Evolutionary conservation across 2,888 invertebrate species (phyloP), one percentile per base, ranked within the genome.

Genomic region (Leucania comma): DNA sequence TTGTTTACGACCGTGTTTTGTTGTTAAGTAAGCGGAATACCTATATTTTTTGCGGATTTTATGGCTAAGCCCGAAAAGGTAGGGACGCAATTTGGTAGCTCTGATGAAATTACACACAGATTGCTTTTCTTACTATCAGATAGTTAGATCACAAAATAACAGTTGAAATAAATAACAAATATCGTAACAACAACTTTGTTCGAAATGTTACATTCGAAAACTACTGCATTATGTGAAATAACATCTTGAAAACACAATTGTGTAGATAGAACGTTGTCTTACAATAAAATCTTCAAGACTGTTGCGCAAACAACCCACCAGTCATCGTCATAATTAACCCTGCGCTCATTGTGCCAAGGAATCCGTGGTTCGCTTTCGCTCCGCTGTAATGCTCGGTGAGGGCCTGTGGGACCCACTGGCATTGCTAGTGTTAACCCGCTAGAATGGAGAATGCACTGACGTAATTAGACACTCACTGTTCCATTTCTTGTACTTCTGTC

Each of bases 271-370:
- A 59, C 42, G 42, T 54, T 59, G 24, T 35, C 59, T 71, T n/a
- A 58, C 57, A 78, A 78, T 63, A 56, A 64, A 58, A 67, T 53
- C 51, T 53, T 46, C 54, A 57, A 50, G 68, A 70, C 53, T 60
- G 26, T 42, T 48, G 12, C 51, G 4, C 78, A 32, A 78, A 65
- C 58, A 63, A 67, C 17, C 48, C 32, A 57, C 82, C 29, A 82
- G 35, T 79, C 80, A 78, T 61, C 50, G 20, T 72, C 54, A 54
- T 65, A 73, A 82, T 79, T 58, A 78, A 67, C 67, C 60, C 57
- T 78, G 53, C 29, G 53, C 38, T 64, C 59, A 50, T 56, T 61
- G 59, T 67, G 53, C 59, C 58, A 53, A 38, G 74, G 57, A 72
- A 63, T 61, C 53, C 51, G 57, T 35, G 56, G 73, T 38, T 22